A percentile compares a stretch with the other conserved stretches of the same genome.
These are phyloP conservation scores for Malacoraja senta DNA, from an alignment of 2,797 vertebrate genomes.

Conservation along the genomic window DNA sequence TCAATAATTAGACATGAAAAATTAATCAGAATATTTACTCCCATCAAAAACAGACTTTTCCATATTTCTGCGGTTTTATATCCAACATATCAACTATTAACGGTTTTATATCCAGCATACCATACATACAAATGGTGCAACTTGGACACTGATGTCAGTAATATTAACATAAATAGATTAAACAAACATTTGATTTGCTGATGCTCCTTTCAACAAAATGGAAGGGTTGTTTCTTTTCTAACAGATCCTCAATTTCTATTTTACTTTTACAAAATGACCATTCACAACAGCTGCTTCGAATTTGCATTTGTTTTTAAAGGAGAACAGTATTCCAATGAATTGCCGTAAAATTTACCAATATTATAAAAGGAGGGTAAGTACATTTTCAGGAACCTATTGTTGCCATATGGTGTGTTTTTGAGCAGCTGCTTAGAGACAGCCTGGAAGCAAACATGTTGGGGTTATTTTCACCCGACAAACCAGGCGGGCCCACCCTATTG, in stretches of 20 bases:
- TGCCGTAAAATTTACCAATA: neutral
- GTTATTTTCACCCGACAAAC: neutral
- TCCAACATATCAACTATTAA: neutral
- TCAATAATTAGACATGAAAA: constrained; percentile 16
- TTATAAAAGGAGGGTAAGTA: neutral
- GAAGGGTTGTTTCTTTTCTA: neutral
- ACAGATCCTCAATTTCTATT: neutral
- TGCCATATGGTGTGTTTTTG: neutral
- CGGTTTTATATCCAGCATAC: neutral
- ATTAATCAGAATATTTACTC: neutral
- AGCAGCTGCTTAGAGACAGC: neutral
- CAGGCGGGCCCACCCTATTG: neutral
- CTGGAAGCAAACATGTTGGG: neutral
- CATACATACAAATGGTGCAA: neutral
- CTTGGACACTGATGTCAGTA: neutral
- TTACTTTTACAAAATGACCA: neutral
- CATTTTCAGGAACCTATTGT: neutral
- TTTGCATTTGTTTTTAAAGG: neutral
- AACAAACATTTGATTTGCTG: neutral
- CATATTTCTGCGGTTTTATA: neutral
- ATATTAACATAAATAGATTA: neutral
- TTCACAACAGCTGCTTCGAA: neutral
- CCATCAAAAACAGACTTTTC: neutral
- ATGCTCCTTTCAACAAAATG: neutral
- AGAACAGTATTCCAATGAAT: neutral